These are phyloP conservation scores for Cotesia congregata DNA, from an alignment of 2,888 invertebrate species.

Conservation along the genomic window DNA sequence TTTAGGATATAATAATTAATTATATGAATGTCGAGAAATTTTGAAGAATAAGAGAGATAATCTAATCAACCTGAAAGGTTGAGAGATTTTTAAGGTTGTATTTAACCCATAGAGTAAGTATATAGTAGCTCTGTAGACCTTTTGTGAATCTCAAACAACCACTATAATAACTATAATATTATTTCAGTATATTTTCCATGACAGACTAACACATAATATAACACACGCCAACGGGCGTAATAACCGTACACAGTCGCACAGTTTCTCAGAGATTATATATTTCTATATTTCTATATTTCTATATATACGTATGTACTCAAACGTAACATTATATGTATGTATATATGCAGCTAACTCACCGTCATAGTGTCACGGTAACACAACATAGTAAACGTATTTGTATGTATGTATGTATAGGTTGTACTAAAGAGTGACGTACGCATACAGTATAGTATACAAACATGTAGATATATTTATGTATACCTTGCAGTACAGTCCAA, in stretches of 20 bases:
- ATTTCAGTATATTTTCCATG: not conserved
- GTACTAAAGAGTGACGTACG: conserved; percentile 1
- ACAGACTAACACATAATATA: conserved; percentile 9
- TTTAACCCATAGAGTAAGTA: no score
- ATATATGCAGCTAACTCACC: not conserved
- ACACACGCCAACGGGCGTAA: conserved; percentile 20
- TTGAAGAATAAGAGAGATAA: no score
- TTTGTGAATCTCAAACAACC: no score
- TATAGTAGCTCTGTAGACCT: no score
- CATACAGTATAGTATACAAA: not conserved
- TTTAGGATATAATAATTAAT: no score
- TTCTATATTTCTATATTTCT: no score
- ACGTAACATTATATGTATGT: not conserved
- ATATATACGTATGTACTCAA: not conserved
- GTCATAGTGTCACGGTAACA: not conserved
- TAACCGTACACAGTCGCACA: not conserved
- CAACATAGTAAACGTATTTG: not conserved
- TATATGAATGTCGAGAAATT: no score
- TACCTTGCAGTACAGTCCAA: not conserved
- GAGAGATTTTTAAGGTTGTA: no score
- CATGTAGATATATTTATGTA: not conserved
- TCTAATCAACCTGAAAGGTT: no score
- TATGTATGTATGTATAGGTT: not conserved
- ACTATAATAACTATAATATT: no score
- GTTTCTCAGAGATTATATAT: no score